A percentile compares a stretch with the other conserved stretches of the same genome.
These are phyloP conservation scores for Eilema griseolum DNA, from an alignment of 2,888 invertebrate genomes.

Conservation along the genomic window DNA sequence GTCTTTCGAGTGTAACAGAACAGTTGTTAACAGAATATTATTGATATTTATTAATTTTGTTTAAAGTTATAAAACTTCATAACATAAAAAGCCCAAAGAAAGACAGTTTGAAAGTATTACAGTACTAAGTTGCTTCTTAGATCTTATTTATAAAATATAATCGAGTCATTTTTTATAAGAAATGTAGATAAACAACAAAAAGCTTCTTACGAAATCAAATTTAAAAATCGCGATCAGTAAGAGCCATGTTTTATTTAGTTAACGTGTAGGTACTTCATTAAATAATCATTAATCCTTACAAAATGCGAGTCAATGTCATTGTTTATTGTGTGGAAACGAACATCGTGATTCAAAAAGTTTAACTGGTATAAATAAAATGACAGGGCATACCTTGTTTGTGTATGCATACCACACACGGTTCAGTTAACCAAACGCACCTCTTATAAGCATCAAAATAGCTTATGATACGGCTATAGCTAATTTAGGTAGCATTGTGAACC, in stretches of 20 bases:
- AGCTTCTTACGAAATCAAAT: slow-evolving; percentile 11
- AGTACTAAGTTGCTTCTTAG: not conserved
- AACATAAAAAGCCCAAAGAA: no score
- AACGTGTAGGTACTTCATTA: slow-evolving; percentile 60
- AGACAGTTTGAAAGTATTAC: not conserved
- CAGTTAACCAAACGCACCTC: slow-evolving; percentile 60
- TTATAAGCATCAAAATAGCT: slow-evolving; percentile 69
- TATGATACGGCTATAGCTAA: slow-evolving; percentile 82
- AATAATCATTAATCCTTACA: slow-evolving; percentile 68
- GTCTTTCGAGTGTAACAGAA: no score
- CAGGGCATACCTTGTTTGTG: slow-evolving; percentile 70
- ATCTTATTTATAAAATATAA: not conserved
- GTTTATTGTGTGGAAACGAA: slow-evolving; percentile 62
- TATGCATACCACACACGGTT: slow-evolving; percentile 72
- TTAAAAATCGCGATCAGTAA: not conserved
- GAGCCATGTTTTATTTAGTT: slow-evolving; percentile 36
- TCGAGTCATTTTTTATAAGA: not conserved
- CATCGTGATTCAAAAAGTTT: slow-evolving; percentile 62
- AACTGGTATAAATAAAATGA: slow-evolving; percentile 64
- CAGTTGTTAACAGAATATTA: no score
- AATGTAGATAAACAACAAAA: not conserved
- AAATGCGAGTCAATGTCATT: slow-evolving; percentile 57
- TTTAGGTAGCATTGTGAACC: slow-evolving; percentile 86
- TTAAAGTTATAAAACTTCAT: no score
- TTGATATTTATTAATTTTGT: no score